Base-by-base conservation (phyloP, 1,140 invertebrate species). In the Macrobrachium rosenbergii region DNA sequence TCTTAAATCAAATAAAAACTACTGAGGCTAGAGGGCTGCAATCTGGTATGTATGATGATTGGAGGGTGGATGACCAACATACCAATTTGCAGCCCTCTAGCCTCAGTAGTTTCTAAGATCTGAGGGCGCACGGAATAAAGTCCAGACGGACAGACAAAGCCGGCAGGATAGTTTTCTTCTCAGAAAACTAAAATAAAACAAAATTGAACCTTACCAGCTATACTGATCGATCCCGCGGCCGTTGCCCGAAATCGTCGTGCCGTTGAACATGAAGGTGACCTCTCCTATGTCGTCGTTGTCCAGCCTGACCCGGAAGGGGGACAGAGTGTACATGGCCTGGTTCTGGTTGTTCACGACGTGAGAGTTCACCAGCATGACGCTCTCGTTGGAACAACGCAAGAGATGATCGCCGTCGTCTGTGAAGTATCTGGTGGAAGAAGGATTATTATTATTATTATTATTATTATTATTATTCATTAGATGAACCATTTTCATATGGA, bases 371-470 rank as follows among this genome's bases (percentile, higher is more conserved):
- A 97, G 92, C 90, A 96, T 94, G 14, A 98, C 95, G 0, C 95
- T 95, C 92, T 98, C 97, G 91, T 98, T 98, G 0, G 96, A 94
- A 92, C 97, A 97, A 43, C 97, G 92, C 83, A 98, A 92, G 90
- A 96, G 97, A 90, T 96, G 94, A 91, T 98, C 96, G 0, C 96
- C 96, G 69, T 95, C 91, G 91, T 97, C 96, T 91, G 96, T 95
- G 43, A 88, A 21, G 62, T 89, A 89, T 72, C 89, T 88, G 73
- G 37, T 45, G 63, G 62, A 59, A 17, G 28, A 59, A 80, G 37
- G n/a, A 86, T 2, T 6, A 82, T 28, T 6, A 23, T 23, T 23
- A 23, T 28, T 59, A 67, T 8, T 67, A 52, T 37, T 37, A 37
- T 37, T 37, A 37, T 37, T 37, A 3, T 37, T 37, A 3, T 37